A percentile compares a stretch with the other conserved stretches of the same genome.
Conservation (phyloP, 2,888 invertebrate genomes). For the Eupithecia tripunctaria region DNA sequence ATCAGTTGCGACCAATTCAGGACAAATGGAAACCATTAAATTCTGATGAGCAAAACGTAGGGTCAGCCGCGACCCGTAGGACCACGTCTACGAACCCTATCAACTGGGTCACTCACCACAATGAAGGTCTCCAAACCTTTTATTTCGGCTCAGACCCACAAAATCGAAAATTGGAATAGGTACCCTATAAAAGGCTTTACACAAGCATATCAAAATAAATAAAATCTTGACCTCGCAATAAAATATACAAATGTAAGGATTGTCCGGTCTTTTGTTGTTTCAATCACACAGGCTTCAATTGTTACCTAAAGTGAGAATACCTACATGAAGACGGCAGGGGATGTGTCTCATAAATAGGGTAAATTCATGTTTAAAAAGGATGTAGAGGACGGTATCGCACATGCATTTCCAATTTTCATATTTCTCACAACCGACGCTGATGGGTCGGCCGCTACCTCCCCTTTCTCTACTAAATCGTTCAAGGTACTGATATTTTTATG, state of each 20-base stretch:
- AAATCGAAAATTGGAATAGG: conserved; percentile 41
- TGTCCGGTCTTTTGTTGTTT: conserved; percentile 50
- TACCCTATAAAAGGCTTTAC: conserved; percentile 39
- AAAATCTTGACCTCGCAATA: conserved; percentile 45
- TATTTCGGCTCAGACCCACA: conserved; percentile 50
- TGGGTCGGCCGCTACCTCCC: conserved; percentile 54
- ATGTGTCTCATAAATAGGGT: conserved; percentile 66
- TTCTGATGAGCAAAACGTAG: conserved; percentile 62
- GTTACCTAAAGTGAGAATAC: conserved; percentile 46
- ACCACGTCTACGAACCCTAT: conserved; percentile 47
- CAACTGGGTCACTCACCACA: conserved; percentile 56
- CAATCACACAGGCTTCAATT: conserved; percentile 50
- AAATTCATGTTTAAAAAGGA: conserved; percentile 70
- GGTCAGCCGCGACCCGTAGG: conserved; percentile 41
- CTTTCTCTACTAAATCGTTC: conserved; percentile 70
- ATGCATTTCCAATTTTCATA: conserved; percentile 81
- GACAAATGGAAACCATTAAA: conserved; percentile 64
- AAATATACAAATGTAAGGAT: conserved; percentile 41
- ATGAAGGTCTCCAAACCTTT: conserved; percentile 49
- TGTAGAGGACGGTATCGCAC: conserved; percentile 55
- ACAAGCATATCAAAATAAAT: conserved; percentile 40
- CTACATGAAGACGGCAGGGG: conserved; percentile 35
- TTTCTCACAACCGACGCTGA: conserved; percentile 62
- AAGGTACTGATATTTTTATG: conserved; percentile 69
- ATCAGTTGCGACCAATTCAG: conserved; percentile 61